Evolutionary conservation across 2,113 vertebrate genomes (phyloP).

Genomic region (Lampris incognitus): DNA sequence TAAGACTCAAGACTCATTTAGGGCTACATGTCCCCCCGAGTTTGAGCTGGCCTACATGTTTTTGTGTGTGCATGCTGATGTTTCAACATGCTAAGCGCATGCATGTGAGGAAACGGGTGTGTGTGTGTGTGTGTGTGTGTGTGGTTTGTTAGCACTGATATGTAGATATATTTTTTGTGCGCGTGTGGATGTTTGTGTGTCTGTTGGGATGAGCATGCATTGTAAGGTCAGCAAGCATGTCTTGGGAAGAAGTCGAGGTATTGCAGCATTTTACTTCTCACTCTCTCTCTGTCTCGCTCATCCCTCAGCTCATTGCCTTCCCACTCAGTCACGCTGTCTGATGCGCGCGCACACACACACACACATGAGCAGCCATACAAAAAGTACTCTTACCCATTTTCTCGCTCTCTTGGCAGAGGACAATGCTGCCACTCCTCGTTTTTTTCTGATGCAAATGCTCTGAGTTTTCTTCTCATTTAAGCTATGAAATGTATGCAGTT

Average conservation of each 20-base stretch:
- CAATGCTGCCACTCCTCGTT: conserved; percentile 18
- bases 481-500: conserved; percentile 33
- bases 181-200: not conserved
- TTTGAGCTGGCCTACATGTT: not conserved
- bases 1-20: conserved; percentile 41
- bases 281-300: not conserved
- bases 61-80: not conserved
- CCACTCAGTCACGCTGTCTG: not conserved
- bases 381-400: conserved; percentile 1
- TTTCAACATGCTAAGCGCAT: not conserved
- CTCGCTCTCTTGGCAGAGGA: conserved; percentile 12
- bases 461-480: conserved; percentile 3
- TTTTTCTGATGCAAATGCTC: conserved; percentile 44
- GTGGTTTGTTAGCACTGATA: not conserved
- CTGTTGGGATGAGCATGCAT: conserved; percentile 8
- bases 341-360: not conserved
- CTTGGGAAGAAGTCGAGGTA: conserved; percentile 11
- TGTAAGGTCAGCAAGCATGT: conserved; percentile 10
- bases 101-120: not conserved
- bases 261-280: not conserved
- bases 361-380: not conserved
- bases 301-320: not conserved
- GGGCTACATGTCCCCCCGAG: conserved; percentile 11
- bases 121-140: not conserved
- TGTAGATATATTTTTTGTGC: not conserved